A percentile compares a stretch with the other conserved stretches of the same genome.
These are phyloP conservation scores for Mimumesa dahlbomi DNA, from an alignment of 2,888 invertebrate species.

Conservation along the genomic window DNA sequence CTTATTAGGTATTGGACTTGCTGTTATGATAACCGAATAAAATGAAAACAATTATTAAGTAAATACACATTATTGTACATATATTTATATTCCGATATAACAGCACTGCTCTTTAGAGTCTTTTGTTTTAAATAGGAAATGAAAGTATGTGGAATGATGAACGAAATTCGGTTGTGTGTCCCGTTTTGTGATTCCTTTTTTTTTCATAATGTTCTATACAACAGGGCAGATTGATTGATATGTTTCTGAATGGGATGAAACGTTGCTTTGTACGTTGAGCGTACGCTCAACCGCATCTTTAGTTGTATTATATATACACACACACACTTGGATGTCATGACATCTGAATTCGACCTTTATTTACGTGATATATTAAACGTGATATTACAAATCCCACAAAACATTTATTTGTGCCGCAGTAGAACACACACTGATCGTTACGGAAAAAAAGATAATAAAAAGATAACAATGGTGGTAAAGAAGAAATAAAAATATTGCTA, in stretches of 20 bases:
- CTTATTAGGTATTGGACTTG: conserved; percentile 7
- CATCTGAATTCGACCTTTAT: conserved; percentile 41
- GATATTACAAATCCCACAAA: conserved; percentile 20
- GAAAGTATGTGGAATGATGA: conserved; percentile 6
- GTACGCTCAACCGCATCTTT: conserved; percentile 32
- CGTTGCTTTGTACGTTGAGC: conserved; percentile 41
- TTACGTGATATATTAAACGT: conserved; percentile 18
- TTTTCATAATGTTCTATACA: conserved; percentile 31
- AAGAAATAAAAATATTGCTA: too few relatives aligned
- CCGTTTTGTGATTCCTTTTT: conserved; percentile 37
- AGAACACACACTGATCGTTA: conserved; percentile 21
- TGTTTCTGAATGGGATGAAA: conserved; percentile 29
- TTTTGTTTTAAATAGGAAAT: conserved; percentile 3
- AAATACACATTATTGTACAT: conserved; percentile 62
- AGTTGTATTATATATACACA: conserved; percentile 25
- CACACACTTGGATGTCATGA: conserved; percentile 26
- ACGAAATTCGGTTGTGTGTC: conserved; percentile 61
- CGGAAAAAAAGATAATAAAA: conserved; percentile 8
- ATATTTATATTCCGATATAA: conserved; percentile 27
- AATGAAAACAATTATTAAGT: conserved; percentile 53
- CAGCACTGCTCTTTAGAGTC: conserved; percentile 39
- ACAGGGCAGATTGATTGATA: conserved; percentile 22
- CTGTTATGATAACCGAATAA: conserved; percentile 39
- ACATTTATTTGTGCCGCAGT: conserved; percentile 33
- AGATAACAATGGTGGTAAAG: too few relatives aligned